Conservation (phyloP, 2,113 vertebrate genomes). For the Eublepharis macularius region DNA sequence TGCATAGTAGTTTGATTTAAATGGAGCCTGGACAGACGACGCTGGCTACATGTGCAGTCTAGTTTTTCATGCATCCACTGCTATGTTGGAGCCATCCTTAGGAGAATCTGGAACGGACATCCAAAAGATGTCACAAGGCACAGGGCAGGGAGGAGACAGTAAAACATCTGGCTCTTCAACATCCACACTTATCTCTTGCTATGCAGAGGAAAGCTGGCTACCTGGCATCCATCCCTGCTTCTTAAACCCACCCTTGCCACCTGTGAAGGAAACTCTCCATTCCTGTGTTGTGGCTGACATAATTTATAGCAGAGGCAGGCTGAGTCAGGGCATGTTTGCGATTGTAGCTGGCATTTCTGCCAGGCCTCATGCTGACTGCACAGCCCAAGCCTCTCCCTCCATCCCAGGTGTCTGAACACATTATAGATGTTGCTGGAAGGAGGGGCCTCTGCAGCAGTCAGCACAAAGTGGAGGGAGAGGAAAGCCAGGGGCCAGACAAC, state of each 20-base stretch:
- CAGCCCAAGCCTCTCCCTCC: slow-evolving; percentile 41
- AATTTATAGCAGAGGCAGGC: slow-evolving; percentile 46
- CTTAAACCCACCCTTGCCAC: neutral
- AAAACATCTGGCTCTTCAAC: neutral
- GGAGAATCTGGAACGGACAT: no score
- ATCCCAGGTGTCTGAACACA: slow-evolving; percentile 51
- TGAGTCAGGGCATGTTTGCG: slow-evolving; percentile 65
- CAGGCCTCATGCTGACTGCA: slow-evolving; percentile 36
- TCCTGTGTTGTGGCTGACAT: slow-evolving; percentile 17
- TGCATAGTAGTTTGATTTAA: no score
- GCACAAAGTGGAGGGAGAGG: neutral
- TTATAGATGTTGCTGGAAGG: neutral
- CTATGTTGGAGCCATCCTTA: neutral
- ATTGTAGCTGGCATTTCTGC: slow-evolving; percentile 62
- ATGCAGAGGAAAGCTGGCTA: neutral
- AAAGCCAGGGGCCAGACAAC: neutral
- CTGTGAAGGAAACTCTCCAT: slow-evolving; percentile 26
- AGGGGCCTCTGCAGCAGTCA: neutral
- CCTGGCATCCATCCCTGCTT: neutral
- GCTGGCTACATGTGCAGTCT: no score
- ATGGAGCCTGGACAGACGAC: no score
- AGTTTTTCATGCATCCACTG: no score
- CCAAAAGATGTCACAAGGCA: neutral
- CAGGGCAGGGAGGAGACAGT: slow-evolving; percentile 9
- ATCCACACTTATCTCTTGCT: neutral